Percentiles rank a stretch among this genome's conserved stretches.
Evolutionary conservation across 2,888 invertebrate genomes (phyloP).

Genomic region (Lasioglossum malachurum): DNA sequence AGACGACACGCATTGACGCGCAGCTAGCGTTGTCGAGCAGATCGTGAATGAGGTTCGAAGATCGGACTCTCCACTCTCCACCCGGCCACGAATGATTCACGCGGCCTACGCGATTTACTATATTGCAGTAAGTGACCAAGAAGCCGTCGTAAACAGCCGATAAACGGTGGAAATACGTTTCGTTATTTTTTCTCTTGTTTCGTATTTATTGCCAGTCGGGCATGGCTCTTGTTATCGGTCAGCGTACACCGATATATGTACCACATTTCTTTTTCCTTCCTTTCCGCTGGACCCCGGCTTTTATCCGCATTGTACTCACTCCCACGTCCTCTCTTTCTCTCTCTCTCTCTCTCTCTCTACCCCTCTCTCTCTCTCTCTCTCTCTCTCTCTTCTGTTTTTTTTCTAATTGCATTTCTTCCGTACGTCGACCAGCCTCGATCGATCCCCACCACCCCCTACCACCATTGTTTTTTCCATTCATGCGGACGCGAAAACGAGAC

Average conservation of each 20-base stretch:
- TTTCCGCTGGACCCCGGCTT: constrained; percentile 10
- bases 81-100: constrained; percentile 71
- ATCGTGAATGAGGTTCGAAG: constrained; percentile 73
- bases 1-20: neutral
- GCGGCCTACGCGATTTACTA: constrained; percentile 77
- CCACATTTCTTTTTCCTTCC: constrained; percentile 19
- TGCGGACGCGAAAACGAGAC: constrained; percentile 29
- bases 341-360: constrained; percentile 12
- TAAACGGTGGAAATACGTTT: constrained; percentile 63
- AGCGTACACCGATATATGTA: constrained; percentile 42
- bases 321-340: constrained; percentile 16
- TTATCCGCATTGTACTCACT: constrained; percentile 47
- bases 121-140: constrained; percentile 69
- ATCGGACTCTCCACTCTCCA: constrained; percentile 52
- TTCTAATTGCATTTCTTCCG: constrained; percentile 61
- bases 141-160: constrained; percentile 69
- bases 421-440: constrained; percentile 37
- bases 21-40: neutral
- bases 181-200: constrained; percentile 40
- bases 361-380: neutral
- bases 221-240: constrained; percentile 65
- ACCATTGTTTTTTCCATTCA: constrained; percentile 51
- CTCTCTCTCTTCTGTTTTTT: neutral
- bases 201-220: constrained; percentile 67
- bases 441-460: constrained; percentile 30